phyloP scores from a whole-genome alignment of 2,888 invertebrate species.

The Tillus elongatus region DNA sequence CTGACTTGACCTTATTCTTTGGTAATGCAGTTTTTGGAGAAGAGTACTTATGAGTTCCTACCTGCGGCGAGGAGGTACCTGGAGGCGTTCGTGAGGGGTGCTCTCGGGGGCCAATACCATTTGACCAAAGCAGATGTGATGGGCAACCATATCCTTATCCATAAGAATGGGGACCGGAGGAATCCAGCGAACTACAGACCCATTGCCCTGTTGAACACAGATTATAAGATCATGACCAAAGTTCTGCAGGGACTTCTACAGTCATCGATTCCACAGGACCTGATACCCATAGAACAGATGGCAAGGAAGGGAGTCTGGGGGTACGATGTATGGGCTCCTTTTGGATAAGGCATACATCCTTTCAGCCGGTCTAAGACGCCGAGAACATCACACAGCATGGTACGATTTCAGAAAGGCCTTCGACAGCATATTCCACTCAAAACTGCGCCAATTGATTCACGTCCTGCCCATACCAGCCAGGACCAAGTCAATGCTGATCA shows the following conservation, averaged over 20 bases:
- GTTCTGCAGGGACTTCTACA: neutral
- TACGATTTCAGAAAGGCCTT: slow-evolving; percentile 7
- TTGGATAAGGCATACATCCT: neutral
- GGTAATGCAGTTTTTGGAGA: too few species aligned
- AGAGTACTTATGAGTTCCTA: slow-evolving; percentile 14
- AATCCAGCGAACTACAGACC: slow-evolving; percentile 23
- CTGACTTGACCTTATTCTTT: too few species aligned
- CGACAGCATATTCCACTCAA: neutral
- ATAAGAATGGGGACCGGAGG: slow-evolving; percentile 20
- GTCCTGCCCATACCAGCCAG: neutral
- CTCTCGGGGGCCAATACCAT: neutral
- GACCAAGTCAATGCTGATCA: neutral
- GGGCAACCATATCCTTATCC: slow-evolving; percentile 18
- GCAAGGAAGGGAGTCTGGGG: neutral
- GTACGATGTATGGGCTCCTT: slow-evolving; percentile 2
- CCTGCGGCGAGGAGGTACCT: slow-evolving; percentile 10
- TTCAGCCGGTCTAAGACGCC: neutral
- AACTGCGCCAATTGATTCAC: neutral
- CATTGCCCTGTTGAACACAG: slow-evolving; percentile 18
- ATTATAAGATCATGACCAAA: slow-evolving; percentile 22
- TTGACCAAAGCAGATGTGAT: slow-evolving; percentile 14
- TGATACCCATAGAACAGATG: slow-evolving; percentile 10
- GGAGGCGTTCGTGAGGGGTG: neutral
- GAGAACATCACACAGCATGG: neutral
- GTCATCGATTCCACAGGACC: neutral